Evolutionary conservation across 2,113 vertebrate genomes (phyloP).

Genomic region (Tamias sibiricus): DNA sequence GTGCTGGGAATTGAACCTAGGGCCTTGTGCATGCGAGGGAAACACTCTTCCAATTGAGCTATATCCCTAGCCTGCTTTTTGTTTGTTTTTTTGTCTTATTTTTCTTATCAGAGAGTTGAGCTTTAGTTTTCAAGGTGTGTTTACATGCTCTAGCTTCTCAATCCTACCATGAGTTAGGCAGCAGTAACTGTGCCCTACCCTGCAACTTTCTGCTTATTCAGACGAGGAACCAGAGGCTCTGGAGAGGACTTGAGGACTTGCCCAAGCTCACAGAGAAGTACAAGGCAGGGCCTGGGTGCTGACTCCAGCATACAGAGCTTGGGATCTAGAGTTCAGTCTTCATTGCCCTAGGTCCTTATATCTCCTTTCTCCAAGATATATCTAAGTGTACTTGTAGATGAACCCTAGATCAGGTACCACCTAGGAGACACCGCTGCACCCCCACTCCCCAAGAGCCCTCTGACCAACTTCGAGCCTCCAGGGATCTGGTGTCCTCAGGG

Average conservation of each 20-base stretch:
- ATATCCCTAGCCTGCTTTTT: no score
- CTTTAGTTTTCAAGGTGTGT: neutral
- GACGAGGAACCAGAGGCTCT: neutral
- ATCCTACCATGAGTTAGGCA: neutral
- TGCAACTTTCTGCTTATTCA: neutral
- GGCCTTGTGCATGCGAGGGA: no score
- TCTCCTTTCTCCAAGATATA: conserved; percentile 4
- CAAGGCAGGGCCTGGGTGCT: neutral
- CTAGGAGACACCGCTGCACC: neutral
- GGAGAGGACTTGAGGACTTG: neutral
- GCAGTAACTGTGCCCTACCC: neutral
- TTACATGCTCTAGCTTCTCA: neutral
- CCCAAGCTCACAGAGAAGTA: neutral
- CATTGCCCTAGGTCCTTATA: neutral
- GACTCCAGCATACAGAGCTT: neutral
- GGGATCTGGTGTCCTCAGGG: conserved; percentile 90
- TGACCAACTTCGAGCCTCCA: conserved; percentile 91
- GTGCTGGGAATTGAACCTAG: no score
- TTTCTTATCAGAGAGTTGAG: neutral
- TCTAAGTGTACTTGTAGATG: neutral
- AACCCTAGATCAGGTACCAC: neutral
- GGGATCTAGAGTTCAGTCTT: neutral
- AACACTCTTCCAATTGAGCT: no score
- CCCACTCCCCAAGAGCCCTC: conserved; percentile 26
- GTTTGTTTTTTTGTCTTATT: neutral